phyloP scores from a whole-genome alignment of 2,113 vertebrate species.

The Rhinolophus ferrumequinum region DNA sequence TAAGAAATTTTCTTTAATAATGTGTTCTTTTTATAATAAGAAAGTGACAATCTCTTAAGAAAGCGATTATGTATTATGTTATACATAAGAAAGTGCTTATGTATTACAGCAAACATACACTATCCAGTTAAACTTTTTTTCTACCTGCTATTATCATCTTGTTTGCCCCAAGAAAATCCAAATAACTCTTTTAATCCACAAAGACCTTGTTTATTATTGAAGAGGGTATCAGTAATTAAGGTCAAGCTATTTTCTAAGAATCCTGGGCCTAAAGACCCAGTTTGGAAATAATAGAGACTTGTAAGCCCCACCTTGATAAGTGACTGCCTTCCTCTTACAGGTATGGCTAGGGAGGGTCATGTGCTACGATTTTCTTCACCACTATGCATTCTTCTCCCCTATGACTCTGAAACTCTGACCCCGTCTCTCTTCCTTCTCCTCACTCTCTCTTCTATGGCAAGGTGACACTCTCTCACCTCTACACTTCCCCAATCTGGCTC shows the following conservation, averaged over 20 bases:
- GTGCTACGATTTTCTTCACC: background rate
- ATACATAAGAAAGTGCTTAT: background rate
- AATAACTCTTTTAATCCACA: background rate
- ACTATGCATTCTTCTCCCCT: background rate
- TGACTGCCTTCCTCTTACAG: background rate
- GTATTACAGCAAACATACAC: background rate
- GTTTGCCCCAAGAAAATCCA: background rate
- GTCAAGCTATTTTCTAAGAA: background rate
- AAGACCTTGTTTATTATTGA: background rate
- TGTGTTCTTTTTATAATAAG: background rate
- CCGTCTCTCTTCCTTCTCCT: background rate
- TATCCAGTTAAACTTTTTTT: background rate
- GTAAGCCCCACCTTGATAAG: background rate
- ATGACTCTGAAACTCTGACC: background rate
- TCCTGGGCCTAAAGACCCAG: background rate
- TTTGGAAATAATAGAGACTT: background rate
- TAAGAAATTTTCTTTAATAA: slow-evolving; percentile 9
- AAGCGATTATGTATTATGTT: background rate
- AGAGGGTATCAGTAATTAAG: background rate
- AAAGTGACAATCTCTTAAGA: background rate
- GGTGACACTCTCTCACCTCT: background rate
- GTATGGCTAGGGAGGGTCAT: accelerated
- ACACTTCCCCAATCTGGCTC: background rate
- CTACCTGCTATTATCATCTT: background rate
- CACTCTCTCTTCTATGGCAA: background rate